Evolutionary conservation across 2,113 vertebrate genomes (phyloP), one percentile per base, ranked within the genome.

Genomic region (Cheilinus undulatus): DNA sequence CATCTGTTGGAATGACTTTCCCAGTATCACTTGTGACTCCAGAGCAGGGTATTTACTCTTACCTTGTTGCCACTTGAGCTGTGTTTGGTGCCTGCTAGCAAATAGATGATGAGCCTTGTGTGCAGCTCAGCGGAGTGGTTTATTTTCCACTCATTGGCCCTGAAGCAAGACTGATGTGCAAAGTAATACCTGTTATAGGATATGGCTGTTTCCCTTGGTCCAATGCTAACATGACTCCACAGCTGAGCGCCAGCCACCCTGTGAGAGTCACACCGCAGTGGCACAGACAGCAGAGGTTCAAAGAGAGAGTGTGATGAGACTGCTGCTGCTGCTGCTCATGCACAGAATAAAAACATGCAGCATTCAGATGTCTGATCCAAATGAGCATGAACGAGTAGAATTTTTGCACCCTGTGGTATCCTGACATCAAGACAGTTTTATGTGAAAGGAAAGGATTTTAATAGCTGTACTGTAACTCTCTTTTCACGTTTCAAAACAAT

Each of bases 381-480:
- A 83, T 76, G 42, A 78, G 60, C 32, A 28, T 27, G n/a, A 69
- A 62, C 26, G 10, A 32, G 51, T 20, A 34, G 27, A 80, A 73
- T 52, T 60, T 73, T 56, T 69, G 48, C 60, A 76, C 63, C 67
- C 59, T 23, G 65, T 76, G 52, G 50, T 76, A 60, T 80, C 78
- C 69, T 69, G 50, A 75, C 59, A 80, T 80, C 24, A 68, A 77
- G 70, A 74, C 76, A 79, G 73, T 53, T 78, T 82, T 70, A 63
- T 81, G 59, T 56, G 68, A 73, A 73, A 70, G 46, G 51, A 65
- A 40, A 59, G 53, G 72, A 76, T 63, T 51, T 65, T 62, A 78
- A 15, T 62, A 58, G 23, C 62, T 42, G 72, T 43, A 54, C 61
- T 45, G 28, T 71, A 74, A 73, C 74, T 69, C 62, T 68, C 68